Percentiles rank a stretch among this genome's conserved stretches.
These are phyloP conservation scores for Xenotilapia flavipinnis DNA, from an alignment of 2,113 vertebrate species.

Conservation along the genomic window DNA sequence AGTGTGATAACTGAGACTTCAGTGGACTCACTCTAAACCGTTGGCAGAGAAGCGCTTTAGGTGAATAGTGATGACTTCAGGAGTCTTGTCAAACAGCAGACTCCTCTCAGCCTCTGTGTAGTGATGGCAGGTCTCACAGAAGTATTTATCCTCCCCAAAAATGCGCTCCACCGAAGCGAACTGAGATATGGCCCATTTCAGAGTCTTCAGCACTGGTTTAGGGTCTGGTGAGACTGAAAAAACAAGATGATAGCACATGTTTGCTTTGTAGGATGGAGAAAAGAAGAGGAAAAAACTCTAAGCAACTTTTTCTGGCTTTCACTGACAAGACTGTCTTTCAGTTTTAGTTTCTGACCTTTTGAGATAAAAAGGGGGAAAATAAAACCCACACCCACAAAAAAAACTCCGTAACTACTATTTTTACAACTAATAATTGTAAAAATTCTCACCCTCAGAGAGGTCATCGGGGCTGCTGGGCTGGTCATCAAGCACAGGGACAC, in stretches of 20 bases:
- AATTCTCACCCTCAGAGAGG: conserved; percentile 77
- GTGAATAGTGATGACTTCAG: conserved; percentile 94
- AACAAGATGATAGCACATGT: background rate
- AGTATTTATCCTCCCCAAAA: conserved; percentile 96
- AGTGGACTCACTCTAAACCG: conserved; percentile 78
- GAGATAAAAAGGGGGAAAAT: background rate
- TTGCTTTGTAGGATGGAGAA: background rate
- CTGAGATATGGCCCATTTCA: conserved; percentile 94
- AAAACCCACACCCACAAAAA: background rate
- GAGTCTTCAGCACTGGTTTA: conserved; percentile 88
- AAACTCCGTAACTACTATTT: background rate
- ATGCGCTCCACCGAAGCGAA: conserved; percentile 98
- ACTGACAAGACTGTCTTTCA: background rate
- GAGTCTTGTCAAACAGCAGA: conserved; percentile 95
- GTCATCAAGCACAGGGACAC: conserved; percentile 93
- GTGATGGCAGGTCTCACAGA: conserved; percentile 95
- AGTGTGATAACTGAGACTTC: background rate
- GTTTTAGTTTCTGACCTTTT: background rate
- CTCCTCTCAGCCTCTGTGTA: conserved; percentile 96
- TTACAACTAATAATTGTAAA: background rate
- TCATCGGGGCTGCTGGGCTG: conserved; percentile 77
- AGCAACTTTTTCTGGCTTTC: background rate
- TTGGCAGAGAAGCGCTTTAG: conserved; percentile 97
- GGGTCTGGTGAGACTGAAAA: conserved; percentile 93
- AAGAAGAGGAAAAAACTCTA: background rate